Conservation (phyloP, 2,113 vertebrate genomes). For the Baryphthengus martii region DNA sequence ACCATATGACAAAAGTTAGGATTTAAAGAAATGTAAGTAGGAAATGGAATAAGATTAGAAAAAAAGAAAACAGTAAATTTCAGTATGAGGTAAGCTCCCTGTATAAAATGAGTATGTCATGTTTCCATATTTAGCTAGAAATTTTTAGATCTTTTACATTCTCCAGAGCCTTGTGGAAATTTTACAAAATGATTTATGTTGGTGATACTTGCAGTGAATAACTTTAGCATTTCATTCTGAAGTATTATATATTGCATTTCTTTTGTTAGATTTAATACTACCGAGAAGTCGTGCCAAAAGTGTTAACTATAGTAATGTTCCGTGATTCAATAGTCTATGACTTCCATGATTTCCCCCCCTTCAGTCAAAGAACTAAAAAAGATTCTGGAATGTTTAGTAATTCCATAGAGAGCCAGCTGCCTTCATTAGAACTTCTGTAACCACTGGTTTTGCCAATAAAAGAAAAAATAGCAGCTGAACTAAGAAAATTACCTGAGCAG, state of each 20-base stretch:
- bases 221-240: slow-evolving; percentile 22
- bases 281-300: slow-evolving; percentile 11
- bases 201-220: background rate
- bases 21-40: slow-evolving; percentile 61
- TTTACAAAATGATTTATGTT: background rate
- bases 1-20: slow-evolving; percentile 57
- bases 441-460: slow-evolving; percentile 9
- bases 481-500: slow-evolving; percentile 92
- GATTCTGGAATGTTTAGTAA: slow-evolving; percentile 12
- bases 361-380: slow-evolving; percentile 20
- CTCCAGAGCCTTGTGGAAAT: slow-evolving; percentile 11
- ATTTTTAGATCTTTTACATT: slow-evolving; percentile 45
- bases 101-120: background rate
- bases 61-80: slow-evolving; percentile 60
- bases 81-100: slow-evolving; percentile 22
- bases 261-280: slow-evolving; percentile 6
- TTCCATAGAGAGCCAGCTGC: slow-evolving; percentile 35
- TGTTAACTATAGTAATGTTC: background rate
- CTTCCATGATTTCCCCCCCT: background rate
- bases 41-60: slow-evolving; percentile 57
- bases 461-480: slow-evolving; percentile 40
- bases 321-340: background rate
- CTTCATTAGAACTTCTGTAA: slow-evolving; percentile 31
- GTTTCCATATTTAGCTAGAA: slow-evolving; percentile 37
- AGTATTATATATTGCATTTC: background rate